A percentile compares a stretch with the other conserved stretches of the same genome.
Conservation (phyloP, 2,113 vertebrate species). For the Pongo pygmaeus region DNA sequence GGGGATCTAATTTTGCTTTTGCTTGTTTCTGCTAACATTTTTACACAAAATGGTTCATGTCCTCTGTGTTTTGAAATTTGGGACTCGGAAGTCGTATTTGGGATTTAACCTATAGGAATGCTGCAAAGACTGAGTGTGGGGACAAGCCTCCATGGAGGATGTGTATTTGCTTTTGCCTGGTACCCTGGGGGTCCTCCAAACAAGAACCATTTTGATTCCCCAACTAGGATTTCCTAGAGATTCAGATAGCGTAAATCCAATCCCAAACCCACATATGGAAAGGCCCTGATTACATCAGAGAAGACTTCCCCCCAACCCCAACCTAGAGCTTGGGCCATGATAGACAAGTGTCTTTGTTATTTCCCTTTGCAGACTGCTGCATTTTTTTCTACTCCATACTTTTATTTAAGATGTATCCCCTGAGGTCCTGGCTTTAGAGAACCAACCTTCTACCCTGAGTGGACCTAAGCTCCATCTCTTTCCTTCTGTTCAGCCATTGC, state of each 20-base stretch:
- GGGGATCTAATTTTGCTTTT: background rate
- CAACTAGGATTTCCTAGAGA: background rate
- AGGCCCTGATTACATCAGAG: background rate
- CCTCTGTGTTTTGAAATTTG: background rate
- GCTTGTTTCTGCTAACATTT: background rate
- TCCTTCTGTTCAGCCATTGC: background rate
- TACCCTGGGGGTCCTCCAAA: background rate
- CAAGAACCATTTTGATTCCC: background rate
- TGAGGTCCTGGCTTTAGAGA: background rate
- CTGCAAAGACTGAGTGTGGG: background rate
- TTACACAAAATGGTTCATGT: background rate
- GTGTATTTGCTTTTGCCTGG: background rate
- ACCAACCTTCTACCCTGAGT: background rate
- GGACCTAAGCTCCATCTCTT: background rate
- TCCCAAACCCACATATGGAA: background rate
- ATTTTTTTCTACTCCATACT: background rate
- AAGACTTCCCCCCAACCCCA: background rate
- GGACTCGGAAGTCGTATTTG: background rate
- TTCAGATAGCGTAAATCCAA: background rate
- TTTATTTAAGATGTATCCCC: background rate
- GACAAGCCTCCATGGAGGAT: background rate
- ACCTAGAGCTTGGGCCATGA: background rate
- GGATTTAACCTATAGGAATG: background rate
- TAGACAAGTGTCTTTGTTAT: background rate
- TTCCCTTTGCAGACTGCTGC: background rate